Evolutionary conservation across 2,113 vertebrate species (phyloP).

Genomic region (Tragelaphus scriptus): DNA sequence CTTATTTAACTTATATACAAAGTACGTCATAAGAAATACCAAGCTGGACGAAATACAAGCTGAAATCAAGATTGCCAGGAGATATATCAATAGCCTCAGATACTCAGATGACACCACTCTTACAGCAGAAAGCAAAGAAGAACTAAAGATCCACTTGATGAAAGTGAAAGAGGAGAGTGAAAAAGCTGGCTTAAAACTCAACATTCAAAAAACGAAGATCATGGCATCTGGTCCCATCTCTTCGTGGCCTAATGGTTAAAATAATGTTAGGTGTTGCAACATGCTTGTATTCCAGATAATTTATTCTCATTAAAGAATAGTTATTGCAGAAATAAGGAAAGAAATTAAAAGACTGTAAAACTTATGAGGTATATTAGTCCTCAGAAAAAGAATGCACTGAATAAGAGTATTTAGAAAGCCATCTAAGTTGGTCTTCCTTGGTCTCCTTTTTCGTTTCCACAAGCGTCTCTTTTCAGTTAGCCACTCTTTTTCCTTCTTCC

Average conservation of each 20-base stretch:
- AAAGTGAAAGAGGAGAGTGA: neutral
- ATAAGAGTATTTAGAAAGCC: neutral
- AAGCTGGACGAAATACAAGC: neutral
- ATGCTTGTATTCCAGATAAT: neutral
- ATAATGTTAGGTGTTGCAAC: neutral
- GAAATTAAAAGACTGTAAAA: neutral
- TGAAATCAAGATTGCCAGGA: neutral
- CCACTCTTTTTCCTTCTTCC: neutral
- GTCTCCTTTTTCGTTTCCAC: neutral
- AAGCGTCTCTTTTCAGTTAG: neutral
- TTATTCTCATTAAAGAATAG: neutral
- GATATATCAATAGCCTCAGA: neutral
- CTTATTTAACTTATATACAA: neutral
- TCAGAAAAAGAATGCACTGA: neutral
- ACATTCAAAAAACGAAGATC: neutral
- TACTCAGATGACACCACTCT: neutral
- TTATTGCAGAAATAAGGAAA: neutral
- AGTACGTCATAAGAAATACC: fast-evolving
- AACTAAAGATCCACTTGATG: neutral
- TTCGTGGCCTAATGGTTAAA: neutral
- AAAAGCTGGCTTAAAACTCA: neutral
- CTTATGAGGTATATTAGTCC: neutral
- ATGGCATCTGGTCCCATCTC: neutral
- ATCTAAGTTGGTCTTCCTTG: neutral
- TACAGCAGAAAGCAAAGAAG: neutral